Evolutionary conservation across 2,888 invertebrate genomes (phyloP).

Genomic region (Dicranocentrus wangi): DNA sequence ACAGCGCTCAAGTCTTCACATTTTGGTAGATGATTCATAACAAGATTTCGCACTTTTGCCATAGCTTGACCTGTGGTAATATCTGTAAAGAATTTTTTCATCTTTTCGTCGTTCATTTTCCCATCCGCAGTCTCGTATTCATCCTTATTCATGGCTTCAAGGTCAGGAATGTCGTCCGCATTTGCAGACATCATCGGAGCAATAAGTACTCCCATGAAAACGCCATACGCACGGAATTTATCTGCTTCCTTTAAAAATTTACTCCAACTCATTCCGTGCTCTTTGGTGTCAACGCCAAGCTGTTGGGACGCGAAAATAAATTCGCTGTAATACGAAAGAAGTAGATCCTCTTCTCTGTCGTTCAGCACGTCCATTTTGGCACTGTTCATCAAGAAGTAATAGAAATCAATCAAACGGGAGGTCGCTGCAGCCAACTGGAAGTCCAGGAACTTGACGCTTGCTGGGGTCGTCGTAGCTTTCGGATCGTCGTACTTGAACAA

Average conservation of each 20-base stretch:
- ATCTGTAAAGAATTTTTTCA: conserved; percentile 41
- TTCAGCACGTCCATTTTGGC: conserved; percentile 45
- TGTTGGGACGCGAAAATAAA: conserved; percentile 59
- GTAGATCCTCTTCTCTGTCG: conserved; percentile 65
- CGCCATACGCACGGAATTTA: conserved; percentile 62
- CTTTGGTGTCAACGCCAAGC: conserved; percentile 60
- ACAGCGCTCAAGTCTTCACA: not conserved
- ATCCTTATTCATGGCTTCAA: conserved; percentile 64
- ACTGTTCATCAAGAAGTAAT: conserved; percentile 64
- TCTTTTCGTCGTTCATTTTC: conserved; percentile 25
- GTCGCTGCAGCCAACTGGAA: conserved; percentile 61
- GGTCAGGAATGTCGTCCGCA: conserved; percentile 67
- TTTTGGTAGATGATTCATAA: conserved; percentile 24
- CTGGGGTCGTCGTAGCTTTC: conserved; percentile 23
- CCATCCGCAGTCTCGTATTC: conserved; percentile 44
- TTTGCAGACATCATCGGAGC: conserved; percentile 65
- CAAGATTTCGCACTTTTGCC: conserved; percentile 20
- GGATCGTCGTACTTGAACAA: conserved; percentile 66
- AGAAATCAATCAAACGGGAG: conserved; percentile 63
- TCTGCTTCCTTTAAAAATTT: conserved; percentile 65
- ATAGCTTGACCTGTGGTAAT: conserved; percentile 1
- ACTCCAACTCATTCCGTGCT: conserved; percentile 59
- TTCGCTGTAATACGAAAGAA: conserved; percentile 66
- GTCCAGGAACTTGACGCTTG: conserved; percentile 64
- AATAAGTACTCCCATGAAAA: conserved; percentile 66